A percentile compares a stretch with the other conserved stretches of the same genome.
Evolutionary conservation across 1,140 invertebrate genomes (phyloP).

Genomic region (Akabosia matsudoensis): DNA sequence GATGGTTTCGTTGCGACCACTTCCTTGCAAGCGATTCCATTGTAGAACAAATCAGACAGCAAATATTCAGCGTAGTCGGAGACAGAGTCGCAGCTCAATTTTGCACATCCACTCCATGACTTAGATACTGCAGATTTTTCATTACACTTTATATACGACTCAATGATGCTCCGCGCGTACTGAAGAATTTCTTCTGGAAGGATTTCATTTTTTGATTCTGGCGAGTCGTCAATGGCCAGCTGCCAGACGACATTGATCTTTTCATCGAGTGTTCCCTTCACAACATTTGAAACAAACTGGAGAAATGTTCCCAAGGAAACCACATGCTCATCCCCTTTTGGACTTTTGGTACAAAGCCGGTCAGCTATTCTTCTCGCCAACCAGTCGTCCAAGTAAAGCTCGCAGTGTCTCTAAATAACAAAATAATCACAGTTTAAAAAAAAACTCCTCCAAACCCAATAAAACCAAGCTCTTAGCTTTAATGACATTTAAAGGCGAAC

Average conservation of each 20-base stretch:
- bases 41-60: slow-evolving; percentile 37
- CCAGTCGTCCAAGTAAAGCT: slow-evolving; percentile 42
- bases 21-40: slow-evolving; percentile 31
- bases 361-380: slow-evolving; percentile 33
- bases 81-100: slow-evolving; percentile 32
- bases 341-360: slow-evolving; percentile 28
- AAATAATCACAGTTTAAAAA: neutral
- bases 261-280: slow-evolving; percentile 39
- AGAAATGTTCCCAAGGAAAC: slow-evolving; percentile 33
- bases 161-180: slow-evolving; percentile 40
- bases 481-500: slow-evolving; percentile 17
- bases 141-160: slow-evolving; percentile 41
- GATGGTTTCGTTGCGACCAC: slow-evolving; percentile 26
- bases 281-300: slow-evolving; percentile 31
- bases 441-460: neutral
- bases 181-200: slow-evolving; percentile 38
- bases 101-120: slow-evolving; percentile 28
- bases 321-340: slow-evolving; percentile 30
- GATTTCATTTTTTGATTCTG: slow-evolving; percentile 16
- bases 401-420: slow-evolving; percentile 36
- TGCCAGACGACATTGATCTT: slow-evolving; percentile 38
- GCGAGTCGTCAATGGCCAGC: slow-evolving; percentile 12
- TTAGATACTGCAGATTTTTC: slow-evolving; percentile 30
- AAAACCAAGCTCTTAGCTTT: neutral
- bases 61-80: slow-evolving; percentile 37